Base-by-base conservation (phyloP, 2,888 invertebrate genomes). In the Rutpela maculata region DNA sequence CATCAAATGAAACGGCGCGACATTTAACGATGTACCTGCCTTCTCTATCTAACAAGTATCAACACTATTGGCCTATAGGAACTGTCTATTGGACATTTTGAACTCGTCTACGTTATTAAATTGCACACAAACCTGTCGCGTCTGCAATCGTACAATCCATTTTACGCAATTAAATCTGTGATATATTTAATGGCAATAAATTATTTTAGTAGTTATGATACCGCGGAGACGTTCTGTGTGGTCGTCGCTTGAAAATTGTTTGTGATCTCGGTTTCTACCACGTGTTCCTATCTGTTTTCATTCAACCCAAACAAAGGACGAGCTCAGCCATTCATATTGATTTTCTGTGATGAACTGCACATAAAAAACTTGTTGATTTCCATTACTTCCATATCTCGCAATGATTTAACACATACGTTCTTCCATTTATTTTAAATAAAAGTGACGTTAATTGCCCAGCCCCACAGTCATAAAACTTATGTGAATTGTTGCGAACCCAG, bases 321-420 rank as follows among this genome's bases (percentile, higher is more conserved):
- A 87, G 78, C 73, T 77, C 87, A 88, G 88, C 89, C 89, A 90
- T 90, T 89, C 88, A 88, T 90, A 90, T 90, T 88, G 90, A 90
- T 90, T 90, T 90, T 90, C 88, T 83, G 87, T 88, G 89, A 89
- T 89, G 88, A 88, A 89, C 89, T 88, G 87, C 87, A 87, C 87
- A 89, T 89, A 90, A 89, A 90, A 90, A 90, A 90, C 90, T 90
- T 92, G 89, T 90, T 93, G 89, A 92, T 92, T 90, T 81, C 59
- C 68, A 65, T 66, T 31, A 26, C 56, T 56, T 68, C 55, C 55
- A 31, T 19, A 55, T 56, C 62, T 72, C 50, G 76, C 69, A 76
- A 75, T 78, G 80, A 81, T 78, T 78, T 69, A 75, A 62, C 73
- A 76, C 75, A n/a, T 77, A 78, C 75, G 79, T 66, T 35, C 57